A percentile compares a stretch with the other conserved stretches of the same genome.
These are phyloP conservation scores for Sminthurides aquaticus DNA, from an alignment of 2,888 invertebrate genomes.

Conservation along the genomic window DNA sequence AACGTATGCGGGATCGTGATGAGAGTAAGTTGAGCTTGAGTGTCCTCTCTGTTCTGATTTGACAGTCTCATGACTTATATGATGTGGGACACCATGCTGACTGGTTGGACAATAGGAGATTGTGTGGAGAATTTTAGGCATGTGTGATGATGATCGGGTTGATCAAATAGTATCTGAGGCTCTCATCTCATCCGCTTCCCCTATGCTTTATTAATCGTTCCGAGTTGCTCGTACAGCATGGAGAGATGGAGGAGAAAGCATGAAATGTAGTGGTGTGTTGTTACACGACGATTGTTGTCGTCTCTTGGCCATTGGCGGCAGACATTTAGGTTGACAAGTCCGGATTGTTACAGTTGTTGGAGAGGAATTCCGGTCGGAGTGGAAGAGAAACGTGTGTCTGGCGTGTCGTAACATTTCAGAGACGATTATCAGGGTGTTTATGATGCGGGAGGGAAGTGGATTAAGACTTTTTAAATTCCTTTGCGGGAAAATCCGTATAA, in stretches of 20 bases:
- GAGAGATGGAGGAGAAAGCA: no score
- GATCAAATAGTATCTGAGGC: constrained; percentile 4
- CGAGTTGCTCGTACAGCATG: neutral
- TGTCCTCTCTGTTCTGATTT: constrained; percentile 20
- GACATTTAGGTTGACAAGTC: neutral
- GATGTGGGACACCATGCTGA: constrained; percentile 26
- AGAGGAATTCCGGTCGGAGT: neutral
- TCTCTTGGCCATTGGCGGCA: neutral
- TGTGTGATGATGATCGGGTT: constrained; percentile 5
- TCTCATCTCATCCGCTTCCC: neutral
- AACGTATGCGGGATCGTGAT: constrained; percentile 1
- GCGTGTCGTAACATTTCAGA: neutral
- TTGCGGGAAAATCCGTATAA: no score
- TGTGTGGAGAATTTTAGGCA: constrained; percentile 1
- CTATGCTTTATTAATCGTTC: neutral
- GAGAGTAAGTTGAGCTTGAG: constrained; percentile 17
- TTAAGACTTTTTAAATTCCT: no score
- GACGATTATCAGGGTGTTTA: no score
- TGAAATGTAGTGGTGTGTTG: neutral
- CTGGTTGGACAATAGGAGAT: constrained; percentile 20
- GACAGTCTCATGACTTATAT: constrained; percentile 24
- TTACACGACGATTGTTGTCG: no score
- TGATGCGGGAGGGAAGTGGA: no score
- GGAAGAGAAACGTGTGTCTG: neutral
- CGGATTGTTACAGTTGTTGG: neutral